Evolutionary conservation across 2,797 vertebrate species (phyloP), one percentile per base, ranked within the genome.

Genomic region (Clarias laeviceps): DNA sequence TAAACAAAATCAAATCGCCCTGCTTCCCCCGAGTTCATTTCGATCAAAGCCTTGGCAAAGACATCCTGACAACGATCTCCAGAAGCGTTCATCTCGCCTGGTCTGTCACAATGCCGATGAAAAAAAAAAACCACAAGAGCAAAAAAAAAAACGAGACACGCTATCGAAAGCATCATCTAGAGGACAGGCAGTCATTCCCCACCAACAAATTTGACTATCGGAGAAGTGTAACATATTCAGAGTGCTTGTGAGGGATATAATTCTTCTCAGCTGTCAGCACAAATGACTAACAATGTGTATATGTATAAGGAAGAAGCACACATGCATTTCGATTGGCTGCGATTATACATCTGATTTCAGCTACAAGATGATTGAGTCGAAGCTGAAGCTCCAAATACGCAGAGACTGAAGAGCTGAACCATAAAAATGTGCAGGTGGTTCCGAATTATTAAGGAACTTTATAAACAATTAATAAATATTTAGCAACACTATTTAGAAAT

Each of bases 151-250:
- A 91, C 91, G 93, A 94, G 93, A 94, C 91, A 93, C 91, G 92
- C 90, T 93, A 95, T 95, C 94, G 40, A n/a, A 18, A 85, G 89
- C 91, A 90, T 91, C 92, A 96, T 95, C 94, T 95, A 95, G 93
- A 95, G 94, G 95, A 96, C 93, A 93, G 91, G 89, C 89, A 88
- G 88, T 90, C 91, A 88, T 89, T 79, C 91, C 87, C 82, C 90
- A 18, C 76, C 85, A 40, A 87, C 88, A 93, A 82, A 94, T 94
- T 90, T 92, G 92, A 94, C 94, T 90, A 87, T 91, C 92, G 90
- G 92, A 92, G 92, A 94, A 90, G 93, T 89, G 91, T 90, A 92
- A 92, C 93, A 94, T 93, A 94, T 94, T 93, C 94, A 88, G 88
- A 90, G 92, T 88, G 88, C 92, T 92, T 93, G 90, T 91, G 90